Evolutionary conservation across 2,888 invertebrate genomes (phyloP).

Genomic region (Scrobipalpa atriplicella): DNA sequence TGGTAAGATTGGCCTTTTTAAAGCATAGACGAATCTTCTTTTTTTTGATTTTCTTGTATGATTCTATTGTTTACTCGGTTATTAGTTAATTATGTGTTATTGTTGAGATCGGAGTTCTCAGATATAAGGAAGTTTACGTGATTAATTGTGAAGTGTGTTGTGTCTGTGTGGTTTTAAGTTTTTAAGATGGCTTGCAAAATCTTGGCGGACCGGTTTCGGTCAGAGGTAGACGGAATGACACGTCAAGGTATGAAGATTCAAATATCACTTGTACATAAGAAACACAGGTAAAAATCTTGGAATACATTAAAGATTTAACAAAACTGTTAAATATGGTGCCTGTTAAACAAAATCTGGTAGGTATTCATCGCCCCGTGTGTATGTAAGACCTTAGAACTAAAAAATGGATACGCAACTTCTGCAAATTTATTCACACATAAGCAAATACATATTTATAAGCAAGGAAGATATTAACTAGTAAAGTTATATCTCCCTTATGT

Average conservation of each 20-base stretch:
- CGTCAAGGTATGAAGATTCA: constrained; percentile 22
- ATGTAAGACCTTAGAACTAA: background rate
- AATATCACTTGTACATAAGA: background rate
- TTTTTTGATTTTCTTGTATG: background rate
- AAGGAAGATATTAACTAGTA: background rate
- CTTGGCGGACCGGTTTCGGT: constrained; percentile 24
- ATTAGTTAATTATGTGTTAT: constrained; percentile 15
- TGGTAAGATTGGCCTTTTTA: constrained; percentile 41
- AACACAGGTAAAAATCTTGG: background rate
- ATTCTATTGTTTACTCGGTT: background rate
- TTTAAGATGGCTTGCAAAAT: constrained; percentile 22
- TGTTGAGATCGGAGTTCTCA: constrained; percentile 10
- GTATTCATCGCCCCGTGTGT: background rate
- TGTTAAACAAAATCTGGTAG: background rate
- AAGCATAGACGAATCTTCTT: background rate
- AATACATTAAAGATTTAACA: background rate
- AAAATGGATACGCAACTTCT: background rate
- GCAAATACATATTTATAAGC: background rate
- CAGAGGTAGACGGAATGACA: constrained; percentile 21
- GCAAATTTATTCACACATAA: background rate
- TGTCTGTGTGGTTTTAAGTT: constrained; percentile 19
- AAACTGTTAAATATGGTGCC: background rate
- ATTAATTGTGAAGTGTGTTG: constrained; percentile 21
- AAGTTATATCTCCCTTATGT: background rate
- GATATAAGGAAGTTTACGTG: constrained; percentile 21